Base-by-base conservation (phyloP, 2,888 invertebrate genomes). In the Melanostoma mellinum region DNA sequence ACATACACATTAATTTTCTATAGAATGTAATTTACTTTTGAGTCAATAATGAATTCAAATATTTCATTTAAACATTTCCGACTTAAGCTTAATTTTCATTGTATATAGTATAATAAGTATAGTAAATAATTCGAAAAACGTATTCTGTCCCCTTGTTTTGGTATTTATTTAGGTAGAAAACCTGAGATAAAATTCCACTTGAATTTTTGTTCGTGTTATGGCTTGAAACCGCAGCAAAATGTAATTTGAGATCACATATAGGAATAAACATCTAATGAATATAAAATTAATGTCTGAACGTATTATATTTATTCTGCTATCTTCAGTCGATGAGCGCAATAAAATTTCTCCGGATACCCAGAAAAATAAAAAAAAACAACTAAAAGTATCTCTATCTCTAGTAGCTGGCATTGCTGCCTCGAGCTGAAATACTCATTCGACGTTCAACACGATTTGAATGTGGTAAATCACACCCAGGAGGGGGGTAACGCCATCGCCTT, bases 391-490 rank as follows among this genome's bases (percentile, higher is more conserved):
- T 44, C 58, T n/a, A 48, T 42, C 33, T 20, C 67, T 81, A 90
- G 85, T 91, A 91, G 84, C 91, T 91, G 63, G 90, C 90, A 87
- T 91, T 91, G 81, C 90, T 91, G 85, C 91, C 91, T 42, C 91
- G 86, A 93, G 95, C 95, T 48, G 96, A 95, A 81, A 96, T 96
- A 88, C 96, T 96, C 95, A 96, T 95, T 82, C 96, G 92, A 42
- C 96, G 92, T 58, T 94, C 93, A 0, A 93, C 93, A 3, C 92
- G 92, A 81, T 92, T 92, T 1, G 93, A 92, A 82, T 91, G 91
- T 0, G 92, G 92, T 58, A 91, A 86, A 8, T 91, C 88, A 33
- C 91, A 91, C 8, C 90, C 89, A 0, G 93, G 92, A 6, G 93
- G 92, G 32, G 92, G 92, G 87, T 92, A 93, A 3, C 94, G 92